Percentiles rank a stretch among this genome's conserved stretches.
Conservation (phyloP, 37 sponge, comb jelly and placozoan species). For the Amphimedon queenslandica region DNA sequence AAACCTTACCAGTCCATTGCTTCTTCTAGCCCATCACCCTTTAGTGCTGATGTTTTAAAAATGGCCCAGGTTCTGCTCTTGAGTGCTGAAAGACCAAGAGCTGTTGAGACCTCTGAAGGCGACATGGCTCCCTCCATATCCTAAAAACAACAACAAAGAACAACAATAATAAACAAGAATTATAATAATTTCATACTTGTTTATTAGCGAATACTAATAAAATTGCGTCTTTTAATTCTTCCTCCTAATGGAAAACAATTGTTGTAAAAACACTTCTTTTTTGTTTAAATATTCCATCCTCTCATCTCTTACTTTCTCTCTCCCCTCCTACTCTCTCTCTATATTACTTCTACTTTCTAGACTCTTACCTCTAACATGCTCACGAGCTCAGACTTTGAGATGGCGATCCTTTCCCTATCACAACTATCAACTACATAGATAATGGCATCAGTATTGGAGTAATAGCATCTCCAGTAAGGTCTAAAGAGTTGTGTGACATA, state of each 20-base stretch:
- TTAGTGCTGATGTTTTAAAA: conserved; percentile 96
- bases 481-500: conserved; percentile 21
- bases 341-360: no score
- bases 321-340: no score
- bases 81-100: conserved; percentile 89
- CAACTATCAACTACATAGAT: conserved; percentile 99
- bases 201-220: conserved; percentile 98
- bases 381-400: conserved; percentile 91
- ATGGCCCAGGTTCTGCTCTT: conserved; percentile 99
- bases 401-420: conserved; percentile 90
- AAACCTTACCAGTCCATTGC: conserved; percentile 97
- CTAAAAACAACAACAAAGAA: conserved; percentile 15
- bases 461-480: conserved; percentile 99
- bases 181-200: conserved; percentile 53
- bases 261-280: no score
- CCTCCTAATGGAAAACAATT: conserved; percentile 87
- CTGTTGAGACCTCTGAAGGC: conserved; percentile 90
- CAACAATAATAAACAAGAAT: neutral
- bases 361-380: conserved; percentile 92
- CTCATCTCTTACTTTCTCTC: no score
- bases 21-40: conserved; percentile 96
- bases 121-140: conserved; percentile 96
- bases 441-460: conserved; percentile 98
- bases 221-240: conserved; percentile 88
- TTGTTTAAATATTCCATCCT: no score